These are phyloP conservation scores for Musca domestica DNA, from an alignment of 1,140 invertebrate species.

Conservation along the genomic window DNA sequence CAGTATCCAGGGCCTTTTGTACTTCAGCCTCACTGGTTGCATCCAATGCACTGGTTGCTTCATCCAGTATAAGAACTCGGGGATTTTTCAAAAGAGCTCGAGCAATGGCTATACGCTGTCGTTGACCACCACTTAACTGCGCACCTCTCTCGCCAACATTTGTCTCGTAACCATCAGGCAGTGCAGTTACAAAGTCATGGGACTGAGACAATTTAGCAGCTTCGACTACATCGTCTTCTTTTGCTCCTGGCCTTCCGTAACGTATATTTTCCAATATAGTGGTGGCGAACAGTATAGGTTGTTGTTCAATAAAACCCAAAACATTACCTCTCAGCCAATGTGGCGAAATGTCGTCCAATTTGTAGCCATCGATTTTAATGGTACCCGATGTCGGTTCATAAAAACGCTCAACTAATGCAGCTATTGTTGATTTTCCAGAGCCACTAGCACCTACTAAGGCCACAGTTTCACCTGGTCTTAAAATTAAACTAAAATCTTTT, in stretches of 20 bases:
- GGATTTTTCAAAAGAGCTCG: constrained; percentile 86
- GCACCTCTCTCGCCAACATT: constrained; percentile 85
- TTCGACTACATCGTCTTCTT: constrained; percentile 62
- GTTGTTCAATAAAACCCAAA: constrained; percentile 89
- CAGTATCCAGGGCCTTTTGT: constrained; percentile 77
- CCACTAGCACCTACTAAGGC: constrained; percentile 89
- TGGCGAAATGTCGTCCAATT: constrained; percentile 75
- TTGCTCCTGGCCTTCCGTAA: constrained; percentile 77
- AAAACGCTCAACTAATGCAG: constrained; percentile 81
- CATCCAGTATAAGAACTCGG: constrained; percentile 80
- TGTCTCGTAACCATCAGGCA: constrained; percentile 84
- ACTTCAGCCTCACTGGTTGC: constrained; percentile 85
- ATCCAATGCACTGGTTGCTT: constrained; percentile 90
- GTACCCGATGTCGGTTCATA: constrained; percentile 78
- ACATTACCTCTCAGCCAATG: constrained; percentile 79
- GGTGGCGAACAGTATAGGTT: constrained; percentile 89
- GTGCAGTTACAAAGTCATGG: constrained; percentile 80
- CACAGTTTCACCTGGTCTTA: constrained; percentile 84
- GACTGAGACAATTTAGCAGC: constrained; percentile 89
- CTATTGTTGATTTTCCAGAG: constrained; percentile 89
- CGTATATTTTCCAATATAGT: constrained; percentile 91
- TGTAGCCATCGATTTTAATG: constrained; percentile 76
- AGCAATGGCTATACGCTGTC: constrained; percentile 88
- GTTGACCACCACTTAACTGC: constrained; percentile 88
- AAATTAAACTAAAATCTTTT: constrained; percentile 74